phyloP scores from a whole-genome alignment of 2,888 invertebrate species.

The Drosophila falleni region DNA sequence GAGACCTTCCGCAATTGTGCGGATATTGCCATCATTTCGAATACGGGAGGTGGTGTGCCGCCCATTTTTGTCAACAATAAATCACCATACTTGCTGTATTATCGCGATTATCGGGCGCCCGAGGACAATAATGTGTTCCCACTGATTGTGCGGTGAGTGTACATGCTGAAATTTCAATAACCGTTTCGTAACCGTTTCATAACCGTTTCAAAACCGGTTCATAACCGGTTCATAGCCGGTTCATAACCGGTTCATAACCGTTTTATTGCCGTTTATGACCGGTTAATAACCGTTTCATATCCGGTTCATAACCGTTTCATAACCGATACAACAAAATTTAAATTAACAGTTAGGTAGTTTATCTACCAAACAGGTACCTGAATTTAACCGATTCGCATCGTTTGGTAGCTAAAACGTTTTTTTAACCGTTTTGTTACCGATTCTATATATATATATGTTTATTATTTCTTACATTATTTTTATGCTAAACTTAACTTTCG shows the following conservation, averaged over 20 bases:
- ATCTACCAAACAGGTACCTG: background rate
- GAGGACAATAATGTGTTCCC: conserved; percentile 89
- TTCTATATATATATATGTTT: background rate
- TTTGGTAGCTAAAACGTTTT: background rate
- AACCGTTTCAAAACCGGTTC: conserved; percentile 3
- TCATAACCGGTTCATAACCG: conserved; percentile 14
- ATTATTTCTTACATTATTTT: background rate
- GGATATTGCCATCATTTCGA: conserved; percentile 93
- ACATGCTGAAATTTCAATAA: background rate
- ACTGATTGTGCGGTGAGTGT: conserved; percentile 90
- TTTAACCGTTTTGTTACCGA: background rate
- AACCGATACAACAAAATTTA: background rate
- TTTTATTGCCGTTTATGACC: no score
- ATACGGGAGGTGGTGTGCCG: conserved; percentile 90
- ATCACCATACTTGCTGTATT: conserved; percentile 92
- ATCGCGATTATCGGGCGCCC: conserved; percentile 89
- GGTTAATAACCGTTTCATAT: conserved; percentile 14
- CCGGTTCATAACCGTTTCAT: conserved; percentile 8
- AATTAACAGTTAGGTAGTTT: background rate
- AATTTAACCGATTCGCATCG: background rate
- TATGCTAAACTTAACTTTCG: background rate
- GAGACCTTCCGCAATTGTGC: conserved; percentile 97
- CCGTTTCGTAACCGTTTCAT: conserved; percentile 11
- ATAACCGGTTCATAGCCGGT: conserved; percentile 5
- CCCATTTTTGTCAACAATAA: conserved; percentile 89